A percentile compares a stretch with the other conserved stretches of the same genome.
Evolutionary conservation across 2,113 vertebrate genomes (phyloP).

Genomic region (Nyctereutes procyonoides): DNA sequence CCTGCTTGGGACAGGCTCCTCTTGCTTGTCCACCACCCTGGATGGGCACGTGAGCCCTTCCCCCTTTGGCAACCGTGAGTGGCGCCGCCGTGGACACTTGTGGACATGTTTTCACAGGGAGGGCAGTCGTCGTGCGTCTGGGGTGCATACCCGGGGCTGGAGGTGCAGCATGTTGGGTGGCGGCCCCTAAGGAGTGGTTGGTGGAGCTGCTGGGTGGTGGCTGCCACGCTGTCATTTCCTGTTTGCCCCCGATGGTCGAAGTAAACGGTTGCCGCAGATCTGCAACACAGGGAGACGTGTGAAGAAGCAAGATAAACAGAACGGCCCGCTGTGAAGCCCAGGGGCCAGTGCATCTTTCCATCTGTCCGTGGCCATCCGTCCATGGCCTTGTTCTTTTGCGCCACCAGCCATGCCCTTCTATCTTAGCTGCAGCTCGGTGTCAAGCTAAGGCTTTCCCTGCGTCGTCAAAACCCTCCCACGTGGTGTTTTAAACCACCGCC

Average conservation of each 20-base stretch:
- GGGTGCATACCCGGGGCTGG: no score
- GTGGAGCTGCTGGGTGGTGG: no score
- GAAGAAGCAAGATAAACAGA: not conserved
- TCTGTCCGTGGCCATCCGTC: not conserved
- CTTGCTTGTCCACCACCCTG: accelerated
- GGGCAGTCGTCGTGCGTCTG: no score
- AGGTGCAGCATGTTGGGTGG: not conserved
- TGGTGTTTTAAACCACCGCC: accelerated
- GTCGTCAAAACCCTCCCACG: accelerated
- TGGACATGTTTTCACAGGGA: accelerated
- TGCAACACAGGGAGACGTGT: accelerated
- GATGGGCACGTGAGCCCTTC: no score
- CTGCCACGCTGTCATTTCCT: accelerated
- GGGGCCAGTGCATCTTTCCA: not conserved
- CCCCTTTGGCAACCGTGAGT: accelerated
- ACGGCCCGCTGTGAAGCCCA: accelerated
- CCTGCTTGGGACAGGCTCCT: accelerated
- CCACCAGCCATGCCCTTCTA: not conserved
- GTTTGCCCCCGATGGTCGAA: accelerated
- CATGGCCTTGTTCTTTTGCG: not conserved
- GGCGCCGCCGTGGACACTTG: accelerated
- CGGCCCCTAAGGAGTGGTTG: no score
- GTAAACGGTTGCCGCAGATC: accelerated
- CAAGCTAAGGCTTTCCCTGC: not conserved
- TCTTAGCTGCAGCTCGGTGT: accelerated